These are phyloP conservation scores for Chlorops oryzae DNA, from an alignment of 1,140 invertebrate genomes.

Conservation along the genomic window DNA sequence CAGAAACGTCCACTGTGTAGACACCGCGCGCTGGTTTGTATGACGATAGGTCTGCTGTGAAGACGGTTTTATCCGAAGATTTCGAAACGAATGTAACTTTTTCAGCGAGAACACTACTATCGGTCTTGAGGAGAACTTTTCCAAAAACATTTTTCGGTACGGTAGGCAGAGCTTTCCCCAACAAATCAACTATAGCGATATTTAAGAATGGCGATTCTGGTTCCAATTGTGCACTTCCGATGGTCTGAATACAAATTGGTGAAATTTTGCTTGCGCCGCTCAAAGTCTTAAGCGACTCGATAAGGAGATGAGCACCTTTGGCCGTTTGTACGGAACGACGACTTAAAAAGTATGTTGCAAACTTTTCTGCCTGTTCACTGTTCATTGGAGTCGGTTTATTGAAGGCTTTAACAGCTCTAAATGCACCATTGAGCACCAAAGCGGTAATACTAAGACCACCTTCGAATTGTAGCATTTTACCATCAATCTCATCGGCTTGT, in stretches of 20 bases:
- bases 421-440: conserved; percentile 51
- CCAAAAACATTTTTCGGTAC: conserved; percentile 25
- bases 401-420: conserved; percentile 61
- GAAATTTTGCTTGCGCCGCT: conserved; percentile 33
- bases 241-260: conserved; percentile 73
- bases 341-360: conserved; percentile 87
- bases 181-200: conserved; percentile 74
- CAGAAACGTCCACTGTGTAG: conserved; percentile 73
- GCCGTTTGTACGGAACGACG: conserved; percentile 80
- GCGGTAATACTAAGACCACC: conserved; percentile 68
- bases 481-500: conserved; percentile 92
- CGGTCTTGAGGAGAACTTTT: conserved; percentile 34
- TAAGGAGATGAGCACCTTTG: conserved; percentile 71
- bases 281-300: conserved; percentile 66
- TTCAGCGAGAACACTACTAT: conserved; percentile 32
- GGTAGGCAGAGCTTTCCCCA: conserved; percentile 65
- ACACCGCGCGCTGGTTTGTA: conserved; percentile 74
- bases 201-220: conserved; percentile 63
- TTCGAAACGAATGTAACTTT: conserved; percentile 33
- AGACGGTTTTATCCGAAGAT: conserved; percentile 59
- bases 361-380: conserved; percentile 78
- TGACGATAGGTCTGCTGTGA: conserved; percentile 71
- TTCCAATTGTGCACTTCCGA: conserved; percentile 66
- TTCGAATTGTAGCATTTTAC: conserved; percentile 84
- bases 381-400: conserved; percentile 68